Base-by-base conservation (phyloP, 2,797 vertebrate genomes). In the Aplochiton taeniatus region DNA sequence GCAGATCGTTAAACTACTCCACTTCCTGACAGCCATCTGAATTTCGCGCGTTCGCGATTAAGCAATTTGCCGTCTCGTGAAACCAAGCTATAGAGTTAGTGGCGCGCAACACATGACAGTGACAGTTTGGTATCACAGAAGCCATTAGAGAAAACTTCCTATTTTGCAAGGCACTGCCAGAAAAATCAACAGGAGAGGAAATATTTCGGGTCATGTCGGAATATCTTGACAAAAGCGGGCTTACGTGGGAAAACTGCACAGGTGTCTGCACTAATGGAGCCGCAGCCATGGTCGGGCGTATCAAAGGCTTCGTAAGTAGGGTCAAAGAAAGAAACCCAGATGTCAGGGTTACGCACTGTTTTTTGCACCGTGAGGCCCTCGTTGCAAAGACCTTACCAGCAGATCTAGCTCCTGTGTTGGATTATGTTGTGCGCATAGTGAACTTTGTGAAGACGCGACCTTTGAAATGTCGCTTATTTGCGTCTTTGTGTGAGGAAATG, bases 371-470 rank as follows among this genome's bases (percentile, higher is more conserved):
- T 10, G 69, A 80, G 43, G 74, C 74, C 2, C 75, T 81, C 12
- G 50, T 79, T 9, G 72, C 78, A 4, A 82, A 81, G 68, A 84
- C 72, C 13, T 82, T 79, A 61, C 73, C 72, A 63, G 72, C 75
- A 72, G 77, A 76, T 4, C 66, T 77, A 55, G 63, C 10, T 71
- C 16, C 50, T 74, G 65, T 83, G 49, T 51, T 77, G 74, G 65
- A 74, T 44, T 65, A 70, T 80, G 69, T 73, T 20, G 60, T 75
- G 60, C 47, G 68, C 19, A 76, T 66, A 45, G 55, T 70, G 42
- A 81, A 78, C 68, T 70, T 75, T 67, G 68, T 66, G 11, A 79
- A 74, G 65, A 66, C 52, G 44, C 0, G 17, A 72, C 57, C 68
- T 56, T 0, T 81, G 10, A 82, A 76, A 80, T 43, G 59, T 8